phyloP scores from a whole-genome alignment of 1,140 invertebrate genomes.

The Ruditapes philippinarum region DNA sequence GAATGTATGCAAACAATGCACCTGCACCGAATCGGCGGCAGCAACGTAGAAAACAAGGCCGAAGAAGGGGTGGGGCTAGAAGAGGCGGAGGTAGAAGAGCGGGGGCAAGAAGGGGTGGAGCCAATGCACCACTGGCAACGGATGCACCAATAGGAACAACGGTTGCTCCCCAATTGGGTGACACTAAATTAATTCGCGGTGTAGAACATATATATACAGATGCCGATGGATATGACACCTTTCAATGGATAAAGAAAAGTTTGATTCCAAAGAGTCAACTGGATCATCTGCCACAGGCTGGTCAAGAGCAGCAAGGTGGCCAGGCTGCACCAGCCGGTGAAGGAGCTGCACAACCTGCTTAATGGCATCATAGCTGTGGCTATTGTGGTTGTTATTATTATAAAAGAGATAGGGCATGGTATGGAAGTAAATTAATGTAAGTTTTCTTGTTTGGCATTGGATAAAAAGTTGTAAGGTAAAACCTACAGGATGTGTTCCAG shows the following conservation, averaged over 20 bases:
- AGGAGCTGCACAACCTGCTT: background rate
- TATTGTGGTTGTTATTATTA: background rate
- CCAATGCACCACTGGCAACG: background rate
- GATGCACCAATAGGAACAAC: background rate
- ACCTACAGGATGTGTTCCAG: too few relatives aligned
- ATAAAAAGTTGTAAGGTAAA: too few relatives aligned
- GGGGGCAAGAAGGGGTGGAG: background rate
- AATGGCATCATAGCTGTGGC: background rate
- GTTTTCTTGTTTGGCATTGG: too few relatives aligned
- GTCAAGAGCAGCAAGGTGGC: background rate
- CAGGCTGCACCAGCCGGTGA: background rate
- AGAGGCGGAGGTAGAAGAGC: background rate
- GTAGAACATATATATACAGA: slow-evolving; percentile 1
- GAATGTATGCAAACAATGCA: background rate
- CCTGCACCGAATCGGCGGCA: too few relatives aligned
- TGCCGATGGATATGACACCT: slow-evolving; percentile 31
- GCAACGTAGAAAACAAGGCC: background rate
- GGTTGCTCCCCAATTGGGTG: background rate
- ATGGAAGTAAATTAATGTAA: too few relatives aligned
- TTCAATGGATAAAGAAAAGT: slow-evolving; percentile 32
- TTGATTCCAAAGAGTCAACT: background rate
- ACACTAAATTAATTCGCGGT: background rate
- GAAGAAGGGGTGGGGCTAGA: too few relatives aligned
- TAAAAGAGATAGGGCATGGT: too few relatives aligned
- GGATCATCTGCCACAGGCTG: background rate